Percentiles rank a stretch among this genome's conserved stretches.
These are phyloP conservation scores for Nipponia nippon DNA, from an alignment of 2,113 vertebrate genomes.

Conservation along the genomic window DNA sequence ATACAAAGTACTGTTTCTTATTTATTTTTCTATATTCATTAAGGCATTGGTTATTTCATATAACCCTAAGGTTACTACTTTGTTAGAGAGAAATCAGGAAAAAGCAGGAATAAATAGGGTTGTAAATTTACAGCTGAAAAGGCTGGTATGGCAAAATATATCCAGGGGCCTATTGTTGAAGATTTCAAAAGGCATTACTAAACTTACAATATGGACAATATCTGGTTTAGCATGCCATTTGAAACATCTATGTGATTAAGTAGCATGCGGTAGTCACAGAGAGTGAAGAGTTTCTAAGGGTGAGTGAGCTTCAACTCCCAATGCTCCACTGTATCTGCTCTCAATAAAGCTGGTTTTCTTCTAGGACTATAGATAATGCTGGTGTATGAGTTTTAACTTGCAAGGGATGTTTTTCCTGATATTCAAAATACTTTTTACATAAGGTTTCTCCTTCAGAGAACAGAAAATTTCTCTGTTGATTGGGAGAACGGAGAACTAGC, in stretches of 20 bases:
- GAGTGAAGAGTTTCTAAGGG: not conserved
- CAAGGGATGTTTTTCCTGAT: not conserved
- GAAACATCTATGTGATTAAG: not conserved
- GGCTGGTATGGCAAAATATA: not conserved
- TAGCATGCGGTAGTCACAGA: not conserved
- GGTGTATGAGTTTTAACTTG: not conserved
- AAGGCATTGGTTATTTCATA: not conserved
- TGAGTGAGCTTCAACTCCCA: not conserved
- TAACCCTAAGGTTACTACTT: not conserved
- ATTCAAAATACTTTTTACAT: not conserved
- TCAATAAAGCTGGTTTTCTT: not conserved
- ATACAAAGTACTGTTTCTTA: not conserved
- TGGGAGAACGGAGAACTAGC: not conserved
- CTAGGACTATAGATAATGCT: not conserved
- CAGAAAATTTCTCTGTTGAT: not conserved
- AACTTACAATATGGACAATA: not conserved
- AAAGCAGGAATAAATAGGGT: not conserved
- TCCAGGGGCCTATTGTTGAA: not conserved
- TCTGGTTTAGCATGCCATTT: not conserved
- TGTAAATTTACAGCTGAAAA: not conserved
- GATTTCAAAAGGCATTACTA: not conserved
- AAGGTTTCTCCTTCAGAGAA: not conserved
- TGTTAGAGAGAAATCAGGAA: not conserved
- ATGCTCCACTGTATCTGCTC: not conserved
- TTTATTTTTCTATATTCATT: not conserved